phyloP scores from a whole-genome alignment of 2,113 vertebrate species.

The Prionailurus bengalensis region DNA sequence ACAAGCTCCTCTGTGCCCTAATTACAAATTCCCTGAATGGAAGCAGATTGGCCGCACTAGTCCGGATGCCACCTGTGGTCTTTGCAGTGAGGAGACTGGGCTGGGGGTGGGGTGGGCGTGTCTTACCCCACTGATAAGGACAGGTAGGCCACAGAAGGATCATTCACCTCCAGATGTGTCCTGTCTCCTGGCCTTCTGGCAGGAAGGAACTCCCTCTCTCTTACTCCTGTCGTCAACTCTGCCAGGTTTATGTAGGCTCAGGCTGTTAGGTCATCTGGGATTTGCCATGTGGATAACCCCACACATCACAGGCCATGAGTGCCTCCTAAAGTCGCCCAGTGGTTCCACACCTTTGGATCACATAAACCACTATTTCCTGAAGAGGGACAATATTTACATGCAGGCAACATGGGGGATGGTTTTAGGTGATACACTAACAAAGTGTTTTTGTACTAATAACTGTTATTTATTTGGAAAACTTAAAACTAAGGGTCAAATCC shows the following conservation, averaged over 20 bases:
- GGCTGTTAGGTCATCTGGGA: neutral
- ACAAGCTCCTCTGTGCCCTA: neutral
- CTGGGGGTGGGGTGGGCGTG: neutral
- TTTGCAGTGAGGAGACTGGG: neutral
- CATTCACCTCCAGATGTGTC: neutral
- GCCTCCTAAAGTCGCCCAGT: neutral
- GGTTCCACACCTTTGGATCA: neutral
- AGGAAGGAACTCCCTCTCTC: neutral
- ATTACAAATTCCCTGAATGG: neutral
- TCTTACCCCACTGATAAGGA: neutral
- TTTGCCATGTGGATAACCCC: neutral
- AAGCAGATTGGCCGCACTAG: neutral
- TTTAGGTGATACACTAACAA: neutral
- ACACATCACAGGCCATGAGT: neutral
- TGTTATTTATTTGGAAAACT: slow-evolving; percentile 40
- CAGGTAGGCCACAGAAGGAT: neutral
- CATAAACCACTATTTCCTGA: neutral
- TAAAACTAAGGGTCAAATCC: neutral
- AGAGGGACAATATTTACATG: neutral
- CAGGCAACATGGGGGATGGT: neutral
- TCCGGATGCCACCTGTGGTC: neutral
- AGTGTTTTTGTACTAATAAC: slow-evolving; percentile 53
- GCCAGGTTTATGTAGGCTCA: neutral
- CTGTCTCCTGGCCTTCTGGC: neutral
- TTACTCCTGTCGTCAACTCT: neutral